These are phyloP conservation scores for Pangasianodon gigas DNA, from an alignment of 2,113 vertebrate genomes.

Conservation along the genomic window DNA sequence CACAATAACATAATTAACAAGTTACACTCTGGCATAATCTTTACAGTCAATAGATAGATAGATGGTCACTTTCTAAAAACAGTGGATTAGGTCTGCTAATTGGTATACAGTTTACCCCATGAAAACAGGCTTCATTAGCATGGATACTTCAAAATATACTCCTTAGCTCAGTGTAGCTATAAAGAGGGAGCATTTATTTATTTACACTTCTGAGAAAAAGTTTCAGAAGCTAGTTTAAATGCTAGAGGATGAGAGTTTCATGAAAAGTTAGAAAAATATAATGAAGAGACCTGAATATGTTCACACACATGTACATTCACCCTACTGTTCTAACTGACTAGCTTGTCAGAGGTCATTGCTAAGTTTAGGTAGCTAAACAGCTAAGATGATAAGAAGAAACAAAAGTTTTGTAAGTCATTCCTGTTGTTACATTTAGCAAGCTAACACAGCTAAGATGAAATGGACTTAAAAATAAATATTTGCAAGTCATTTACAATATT, in stretches of 20 bases:
- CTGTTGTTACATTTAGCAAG: neutral
- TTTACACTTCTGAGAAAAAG: neutral
- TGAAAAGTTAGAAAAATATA: neutral
- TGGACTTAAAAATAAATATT: neutral
- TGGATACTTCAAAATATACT: neutral
- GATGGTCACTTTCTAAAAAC: neutral
- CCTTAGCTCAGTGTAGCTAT: neutral
- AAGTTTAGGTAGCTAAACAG: neutral
- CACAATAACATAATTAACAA: neutral
- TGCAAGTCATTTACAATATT: neutral
- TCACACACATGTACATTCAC: neutral
- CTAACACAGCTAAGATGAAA: neutral
- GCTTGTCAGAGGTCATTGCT: neutral
- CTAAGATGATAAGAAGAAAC: neutral
- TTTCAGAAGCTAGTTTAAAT: neutral
- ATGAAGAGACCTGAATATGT: neutral
- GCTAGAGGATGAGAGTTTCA: neutral
- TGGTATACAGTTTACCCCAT: neutral
- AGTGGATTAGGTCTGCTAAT: neutral
- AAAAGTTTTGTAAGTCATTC: neutral
- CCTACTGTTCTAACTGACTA: neutral
- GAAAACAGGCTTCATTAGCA: neutral
- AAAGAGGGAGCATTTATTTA: neutral
- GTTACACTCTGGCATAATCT: neutral
- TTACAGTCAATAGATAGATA: neutral